Base-by-base conservation (phyloP, 2,888 invertebrate species). In the Cryptus armator region DNA sequence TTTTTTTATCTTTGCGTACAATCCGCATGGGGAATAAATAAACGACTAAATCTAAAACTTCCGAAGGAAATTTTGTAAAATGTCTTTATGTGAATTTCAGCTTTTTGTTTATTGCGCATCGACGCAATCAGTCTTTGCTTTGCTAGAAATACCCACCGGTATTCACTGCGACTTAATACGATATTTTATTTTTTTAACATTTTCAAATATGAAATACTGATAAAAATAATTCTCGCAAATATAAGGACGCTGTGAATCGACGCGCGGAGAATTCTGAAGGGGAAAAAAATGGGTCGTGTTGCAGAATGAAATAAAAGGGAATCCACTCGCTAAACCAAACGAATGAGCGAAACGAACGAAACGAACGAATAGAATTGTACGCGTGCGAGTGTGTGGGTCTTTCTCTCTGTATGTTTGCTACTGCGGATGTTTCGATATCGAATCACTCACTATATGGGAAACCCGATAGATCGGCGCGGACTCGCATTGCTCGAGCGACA, bases 381-480 rank as follows among this genome's bases (percentile, higher is more conserved):
- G 46, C 44, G 16, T 48, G 48, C 5, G 14, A 16, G 29, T 29
- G 59, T 46, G 16, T 16, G 64, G 7, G 24, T 19, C 37, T 66
- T 76, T 76, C 43, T 66, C 66, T 66, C 53, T 66, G 66, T 53
- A 19, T 19, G 43, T 67, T 56, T 32, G 37, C 19, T 64, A 78
- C 76, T 67, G 53, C 32, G 51, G 48, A 37, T 59, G 70, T 37
- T 72, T 67, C 71, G 67, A 74, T 85, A 85, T 83, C 66, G 83
- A 79, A 72, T 83, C 75, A 76, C 78, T 62, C 37, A 9, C 71
- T 62, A 43, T 75, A 48, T 80, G 64, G 76, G 71, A 71, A 76
- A 68, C 24, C 59, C 76, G 79, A 83, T 83, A 85, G 81, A 75
- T 78, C 78, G 62, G 67, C 37, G 32, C 72, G 7, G 56, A 62